Evolutionary conservation across 2,113 vertebrate genomes (phyloP), one percentile per base, ranked within the genome.

Genomic region (Erythrocebus patas): DNA sequence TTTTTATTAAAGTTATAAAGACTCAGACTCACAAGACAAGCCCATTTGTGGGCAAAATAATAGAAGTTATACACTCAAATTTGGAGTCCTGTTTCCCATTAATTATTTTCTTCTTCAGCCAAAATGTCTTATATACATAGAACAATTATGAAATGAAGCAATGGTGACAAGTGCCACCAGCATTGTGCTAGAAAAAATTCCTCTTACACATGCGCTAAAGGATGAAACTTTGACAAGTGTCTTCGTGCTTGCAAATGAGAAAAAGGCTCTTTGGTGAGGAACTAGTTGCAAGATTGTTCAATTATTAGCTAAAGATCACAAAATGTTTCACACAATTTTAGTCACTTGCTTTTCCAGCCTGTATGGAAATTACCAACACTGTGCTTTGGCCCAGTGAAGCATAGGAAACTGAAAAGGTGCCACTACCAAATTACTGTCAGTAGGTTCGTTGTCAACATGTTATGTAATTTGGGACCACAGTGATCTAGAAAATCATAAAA

Each of bases 401-500:
- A 10, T 8, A 80, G 50, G 70, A 75, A 76, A 94, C 13, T 6
- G 38, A 76, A 87, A 79, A 80, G 66, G 12, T 72, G 13, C 12
- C 20, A 52, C 66, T 45, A 40, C 7, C 32, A 32, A 68, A 76
- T 66, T 64, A 75, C 7, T 25, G 2, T 32, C 30, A 17, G 10
- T 16, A 40, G 32, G 40, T 45, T 76, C 11, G 30, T 64, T 72
- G 66, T 89, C 82, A 86, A 40, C 38, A 52, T 59, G 55, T n/a
- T 81, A 18, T 80, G 13, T 38, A 52, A 85, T 72, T 64, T 80
- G 68, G 64, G 35, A 72, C 52, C 73, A 85, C 68, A 17, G 8
- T 43, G 30, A 92, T 85, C 55, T 48, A 95, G 43, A 80, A 96
- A 94, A 94, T 45, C 72, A 20, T 50, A 91, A 91, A 82, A 88